Evolutionary conservation across 2,888 invertebrate species (phyloP), one percentile per base, ranked within the genome.

Genomic region (Hemaris fuciformis): DNA sequence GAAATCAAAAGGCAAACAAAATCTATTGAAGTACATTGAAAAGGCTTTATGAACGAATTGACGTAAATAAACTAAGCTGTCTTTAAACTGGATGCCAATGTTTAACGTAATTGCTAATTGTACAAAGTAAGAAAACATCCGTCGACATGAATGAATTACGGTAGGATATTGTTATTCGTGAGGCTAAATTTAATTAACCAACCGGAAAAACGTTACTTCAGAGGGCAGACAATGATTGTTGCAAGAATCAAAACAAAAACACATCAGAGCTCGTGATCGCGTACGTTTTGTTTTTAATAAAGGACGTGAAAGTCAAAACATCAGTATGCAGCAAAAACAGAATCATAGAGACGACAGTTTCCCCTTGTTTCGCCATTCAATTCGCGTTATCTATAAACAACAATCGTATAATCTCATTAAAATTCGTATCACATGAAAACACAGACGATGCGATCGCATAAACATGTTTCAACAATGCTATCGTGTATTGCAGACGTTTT

Each of bases 371-470:
- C 23, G 41, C 22, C 41, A 22, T 57, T 53, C 31, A 31, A 31
- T 25, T 10, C 10, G 31, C 27, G 43, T 20, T 43, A 31, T 53
- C 48, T 25, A 27, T 15, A 48, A n/a, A 25, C 25, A 48, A 48
- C 48, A 31, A 27, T 18, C 27, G 53, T 53, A 15, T 53, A 53
- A 53, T 53, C 53, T 53, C 53, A 53, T 53, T 53, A 18, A 31
- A 18, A 53, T 53, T 53, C 53, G 31, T 53, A 53, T 31, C 27
- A 18, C 53, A 53, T 18, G 53, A 31, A 53, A 27, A 53, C 22
- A 23, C 31, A 7, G 53, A 31, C 27, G 31, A 53, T 31, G 18
- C 27, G 31, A 53, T 31, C 4, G 31, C 18, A 53, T 18, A 53
- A 53, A 53, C 4, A 43, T 3, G 7, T 18, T 43, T 5, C 20